Evolutionary conservation across 2,797 vertebrate species (phyloP), one percentile per base, ranked within the genome.

Genomic region (Coranthus polyacanthus): DNA sequence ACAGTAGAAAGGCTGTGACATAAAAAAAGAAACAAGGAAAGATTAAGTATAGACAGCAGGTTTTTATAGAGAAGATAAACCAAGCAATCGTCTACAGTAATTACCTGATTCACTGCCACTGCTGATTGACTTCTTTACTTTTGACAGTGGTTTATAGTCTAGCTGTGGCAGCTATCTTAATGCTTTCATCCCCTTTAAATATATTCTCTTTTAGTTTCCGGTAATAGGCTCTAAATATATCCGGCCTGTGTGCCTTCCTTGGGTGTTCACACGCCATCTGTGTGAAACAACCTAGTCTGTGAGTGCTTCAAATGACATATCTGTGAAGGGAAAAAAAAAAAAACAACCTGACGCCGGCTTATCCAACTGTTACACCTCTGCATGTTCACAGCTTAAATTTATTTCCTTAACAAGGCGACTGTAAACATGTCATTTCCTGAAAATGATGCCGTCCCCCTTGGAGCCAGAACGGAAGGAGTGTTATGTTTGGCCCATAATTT

Each of bases 211-310:
- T 58, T 53, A 65, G 52, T 81, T 59, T 46, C 63, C 59, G 60
- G 47, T 74, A 72, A 65, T 70, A 32, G 51, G 21, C 43, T 72
- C 54, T 59, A 51, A 60, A 73, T 73, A 45, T 56, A 52, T 63
- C 54, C 39, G 49, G 11, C 24, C 44, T 8, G 21, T 32, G 38
- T 8, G 26, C 45, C 64, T 55, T 66, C 70, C 67, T 72, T 65
- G 55, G 62, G 39, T 63, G 55, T 62, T 78, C 55, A 56, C 65
- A 41, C 46, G 3, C 61, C 68, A 68, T 73, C 70, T 68, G 58
- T 52, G 50, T 57, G 37, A 71, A 72, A 75, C 24, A 56, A 65
- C 61, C 61, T 29, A 61, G 43, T 26, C 37, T 36, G 39, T 7
- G 15, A 41, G 15, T 5, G 42, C 58, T 56, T 51, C 42, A 60